Evolutionary conservation across 2,888 invertebrate genomes (phyloP), one percentile per base, ranked within the genome.

Genomic region (Coelinius sp.): DNA sequence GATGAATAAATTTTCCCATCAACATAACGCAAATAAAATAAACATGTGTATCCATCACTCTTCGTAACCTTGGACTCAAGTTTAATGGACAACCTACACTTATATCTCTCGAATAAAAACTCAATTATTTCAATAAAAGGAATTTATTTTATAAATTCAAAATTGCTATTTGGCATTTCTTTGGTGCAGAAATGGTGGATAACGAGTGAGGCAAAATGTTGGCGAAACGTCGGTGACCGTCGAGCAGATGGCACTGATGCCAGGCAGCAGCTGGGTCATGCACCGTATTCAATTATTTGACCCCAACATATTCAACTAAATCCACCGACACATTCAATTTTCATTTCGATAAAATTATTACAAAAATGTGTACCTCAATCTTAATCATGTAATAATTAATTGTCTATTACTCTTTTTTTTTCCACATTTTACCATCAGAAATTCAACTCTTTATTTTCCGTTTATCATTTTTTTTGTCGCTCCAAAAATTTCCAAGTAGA

Each of bases 221-320:
- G 59, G 35, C 35, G 17, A 35, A 25, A 53, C 14, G 53, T 25
- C 27, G 25, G 53, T n/a, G 6, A 41, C n/a, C 44, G 10, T n/a
- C 49, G 24, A 38, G 22, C 53, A 38, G 53, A 67, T 67, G 52
- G 66, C 35, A 66, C 22, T 53, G 38, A 52, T 53, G 22, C 31
- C n/a, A 12, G n/a, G 52, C 49, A 49, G 31, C 66, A 53, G 22
- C 31, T 38, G 53, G 7, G 52, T 35, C 12, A 67, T 31, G 35
- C 35, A 14, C 17, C 31, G 17, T 35, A 59, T 35, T 35, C 25
- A 56, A 31, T 14, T 35, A 7, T 12, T 1, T 41, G n/a, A 14
- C 12, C 35, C 35, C 35, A 41, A 41, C 3, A 41, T 41, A 0
- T 41, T 41, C 41, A 41, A 41, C n/a, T n/a, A 41, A 41, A n/a